Evolutionary conservation across 2,888 invertebrate species (phyloP).

Genomic region (Xestia sexstrigata): DNA sequence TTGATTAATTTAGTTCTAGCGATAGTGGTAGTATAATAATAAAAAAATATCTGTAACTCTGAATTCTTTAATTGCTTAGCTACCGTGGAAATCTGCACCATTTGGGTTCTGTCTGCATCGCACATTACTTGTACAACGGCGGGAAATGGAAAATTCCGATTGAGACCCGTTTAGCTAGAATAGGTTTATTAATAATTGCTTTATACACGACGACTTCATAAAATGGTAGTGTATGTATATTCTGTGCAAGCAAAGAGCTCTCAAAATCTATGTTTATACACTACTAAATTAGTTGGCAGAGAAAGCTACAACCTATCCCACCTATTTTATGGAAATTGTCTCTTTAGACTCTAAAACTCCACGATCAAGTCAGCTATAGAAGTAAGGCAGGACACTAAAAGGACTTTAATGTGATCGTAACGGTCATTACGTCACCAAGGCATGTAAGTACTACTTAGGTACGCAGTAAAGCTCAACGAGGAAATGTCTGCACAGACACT

Average conservation of each 20-base stretch:
- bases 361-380: slow-evolving; percentile 64
- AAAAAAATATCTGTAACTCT: not conserved
- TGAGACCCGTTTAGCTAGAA: not conserved
- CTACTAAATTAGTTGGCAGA: not conserved
- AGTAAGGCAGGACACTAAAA: slow-evolving; percentile 70
- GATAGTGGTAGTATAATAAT: not conserved
- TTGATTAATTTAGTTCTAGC: not conserved
- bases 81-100: not conserved
- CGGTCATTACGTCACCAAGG: slow-evolving; percentile 67
- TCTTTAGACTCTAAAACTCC: not conserved
- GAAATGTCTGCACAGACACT: slow-evolving; percentile 64
- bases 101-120: no score
- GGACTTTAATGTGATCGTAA: slow-evolving; percentile 64
- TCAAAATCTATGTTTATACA: not conserved
- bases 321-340: slow-evolving; percentile 17
- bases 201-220: no score
- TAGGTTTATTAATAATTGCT: no score
- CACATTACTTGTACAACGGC: not conserved
- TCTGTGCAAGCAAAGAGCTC: not conserved
- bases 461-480: slow-evolving; percentile 67
- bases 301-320: not conserved
- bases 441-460: slow-evolving; percentile 47
- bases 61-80: no score
- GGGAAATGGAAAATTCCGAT: not conserved
- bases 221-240: not conserved